phyloP scores from a whole-genome alignment of 2,113 vertebrate species.

The Benitochromis conjunctus region DNA sequence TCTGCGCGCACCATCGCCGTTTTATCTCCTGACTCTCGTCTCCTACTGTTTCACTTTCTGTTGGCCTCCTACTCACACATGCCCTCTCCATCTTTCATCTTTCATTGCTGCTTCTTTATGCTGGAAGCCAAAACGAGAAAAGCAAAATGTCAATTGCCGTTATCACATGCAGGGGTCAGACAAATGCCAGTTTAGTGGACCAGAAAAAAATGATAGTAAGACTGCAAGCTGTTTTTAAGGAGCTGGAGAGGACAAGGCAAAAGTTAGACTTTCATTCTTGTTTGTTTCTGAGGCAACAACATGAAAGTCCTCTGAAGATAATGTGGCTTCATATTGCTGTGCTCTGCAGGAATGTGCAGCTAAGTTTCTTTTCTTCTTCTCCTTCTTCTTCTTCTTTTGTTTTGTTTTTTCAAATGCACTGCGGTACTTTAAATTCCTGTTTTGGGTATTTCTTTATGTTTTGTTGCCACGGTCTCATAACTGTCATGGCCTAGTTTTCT shows the following conservation, averaged over 20 bases:
- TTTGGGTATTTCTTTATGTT: conserved; percentile 12
- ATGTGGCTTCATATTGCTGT: neutral
- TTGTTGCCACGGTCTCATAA: conserved; percentile 5
- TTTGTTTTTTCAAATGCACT: neutral
- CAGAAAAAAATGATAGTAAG: neutral
- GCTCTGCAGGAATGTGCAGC: neutral
- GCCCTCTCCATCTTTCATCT: neutral
- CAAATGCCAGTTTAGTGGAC: conserved; percentile 3
- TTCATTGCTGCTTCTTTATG: neutral
- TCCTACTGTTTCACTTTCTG: neutral
- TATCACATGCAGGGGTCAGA: neutral
- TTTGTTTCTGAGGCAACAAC: conserved; percentile 22
- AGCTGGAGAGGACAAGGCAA: neutral
- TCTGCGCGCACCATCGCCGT: neutral
- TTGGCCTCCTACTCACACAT: neutral
- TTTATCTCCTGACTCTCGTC: neutral
- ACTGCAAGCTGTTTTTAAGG: conserved; percentile 26
- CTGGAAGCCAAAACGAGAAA: neutral
- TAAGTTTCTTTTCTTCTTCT: neutral
- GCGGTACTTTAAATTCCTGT: conserved; percentile 2
- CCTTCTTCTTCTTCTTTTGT: neutral
- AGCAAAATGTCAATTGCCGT: conserved; percentile 16
- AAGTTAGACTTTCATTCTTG: neutral
- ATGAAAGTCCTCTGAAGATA: neutral
- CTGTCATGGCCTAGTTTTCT: conserved; percentile 51